Percentiles rank a stretch among this genome's conserved stretches.
Conservation (phyloP, 2,113 vertebrate species). For the Poecile atricapillus region DNA sequence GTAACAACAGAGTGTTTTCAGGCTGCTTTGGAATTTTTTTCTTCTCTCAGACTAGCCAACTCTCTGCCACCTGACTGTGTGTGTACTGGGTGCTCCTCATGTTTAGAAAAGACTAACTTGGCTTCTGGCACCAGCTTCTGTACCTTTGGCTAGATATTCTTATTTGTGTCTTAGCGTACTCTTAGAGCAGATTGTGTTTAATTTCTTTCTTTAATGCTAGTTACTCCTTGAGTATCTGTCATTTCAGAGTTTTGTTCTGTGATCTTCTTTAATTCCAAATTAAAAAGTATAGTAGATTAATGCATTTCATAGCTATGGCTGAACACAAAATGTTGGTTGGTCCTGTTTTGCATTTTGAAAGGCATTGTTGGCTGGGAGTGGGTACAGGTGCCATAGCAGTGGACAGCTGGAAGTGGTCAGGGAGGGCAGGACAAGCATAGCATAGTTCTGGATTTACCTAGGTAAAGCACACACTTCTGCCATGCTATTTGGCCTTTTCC, state of each 20-base stretch:
- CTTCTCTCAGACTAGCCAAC: not conserved
- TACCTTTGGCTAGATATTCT: not conserved
- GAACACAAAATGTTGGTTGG: not conserved
- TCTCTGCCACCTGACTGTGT: not conserved
- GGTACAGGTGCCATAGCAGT: fast-evolving
- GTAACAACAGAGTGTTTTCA: not conserved
- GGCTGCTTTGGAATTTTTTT: not conserved
- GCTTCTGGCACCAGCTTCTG: not conserved
- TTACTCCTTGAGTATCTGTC: not conserved
- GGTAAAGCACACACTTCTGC: not conserved
- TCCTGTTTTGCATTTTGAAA: not conserved
- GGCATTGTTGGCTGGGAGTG: not conserved
- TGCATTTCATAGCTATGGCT: not conserved
- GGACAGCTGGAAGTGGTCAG: not conserved
- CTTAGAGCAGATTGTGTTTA: not conserved
- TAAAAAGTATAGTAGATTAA: not conserved
- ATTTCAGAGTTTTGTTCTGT: not conserved
- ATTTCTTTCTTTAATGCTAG: not conserved
- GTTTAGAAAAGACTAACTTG: not conserved
- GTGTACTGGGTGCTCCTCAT: not conserved
- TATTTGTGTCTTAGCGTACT: not conserved
- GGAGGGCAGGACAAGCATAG: not conserved
- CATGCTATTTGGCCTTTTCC: not conserved
- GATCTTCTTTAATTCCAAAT: not conserved
- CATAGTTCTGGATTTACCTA: not conserved